Evolutionary conservation across 2,888 invertebrate genomes (phyloP).

Genomic region (Pteria penguin): DNA sequence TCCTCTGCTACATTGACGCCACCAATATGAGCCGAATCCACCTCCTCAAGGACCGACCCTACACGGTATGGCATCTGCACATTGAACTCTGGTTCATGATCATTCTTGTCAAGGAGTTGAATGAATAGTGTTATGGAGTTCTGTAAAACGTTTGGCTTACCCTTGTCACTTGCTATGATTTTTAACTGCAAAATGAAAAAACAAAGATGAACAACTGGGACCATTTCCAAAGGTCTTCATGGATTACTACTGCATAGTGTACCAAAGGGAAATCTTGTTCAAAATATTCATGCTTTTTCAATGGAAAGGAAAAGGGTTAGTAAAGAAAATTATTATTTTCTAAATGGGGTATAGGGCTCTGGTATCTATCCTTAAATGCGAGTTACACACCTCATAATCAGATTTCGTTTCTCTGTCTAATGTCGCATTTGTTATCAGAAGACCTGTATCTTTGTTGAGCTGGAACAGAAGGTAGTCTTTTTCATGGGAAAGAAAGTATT

Average conservation of each 20-base stretch:
- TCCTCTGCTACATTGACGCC: conserved; percentile 72
- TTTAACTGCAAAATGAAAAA: conserved; percentile 81
- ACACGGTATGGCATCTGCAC: conserved; percentile 57
- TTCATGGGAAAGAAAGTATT: conserved; percentile 87
- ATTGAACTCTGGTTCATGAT: conserved; percentile 75
- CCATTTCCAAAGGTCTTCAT: no score
- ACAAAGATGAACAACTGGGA: no score
- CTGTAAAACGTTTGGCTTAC: conserved; percentile 87
- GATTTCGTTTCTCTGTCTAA: conserved; percentile 89
- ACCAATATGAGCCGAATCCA: conserved; percentile 50
- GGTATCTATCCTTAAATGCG: no score
- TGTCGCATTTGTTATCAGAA: conserved; percentile 86
- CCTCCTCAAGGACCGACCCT: conserved; percentile 58
- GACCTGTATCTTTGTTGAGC: conserved; percentile 88
- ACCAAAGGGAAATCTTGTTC: no score
- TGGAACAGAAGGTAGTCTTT: conserved; percentile 89
- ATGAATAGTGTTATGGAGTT: conserved; percentile 87
- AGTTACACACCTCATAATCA: conserved; percentile 86
- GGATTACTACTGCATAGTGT: no score
- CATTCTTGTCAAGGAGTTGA: conserved; percentile 72
- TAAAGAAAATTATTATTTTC: no score
- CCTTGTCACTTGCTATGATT: conserved; percentile 88
- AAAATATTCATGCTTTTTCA: no score
- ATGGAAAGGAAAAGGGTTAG: no score
- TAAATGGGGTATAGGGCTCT: no score